phyloP scores from a whole-genome alignment of 2,797 vertebrate genomes.

The Clarias pachynema region DNA sequence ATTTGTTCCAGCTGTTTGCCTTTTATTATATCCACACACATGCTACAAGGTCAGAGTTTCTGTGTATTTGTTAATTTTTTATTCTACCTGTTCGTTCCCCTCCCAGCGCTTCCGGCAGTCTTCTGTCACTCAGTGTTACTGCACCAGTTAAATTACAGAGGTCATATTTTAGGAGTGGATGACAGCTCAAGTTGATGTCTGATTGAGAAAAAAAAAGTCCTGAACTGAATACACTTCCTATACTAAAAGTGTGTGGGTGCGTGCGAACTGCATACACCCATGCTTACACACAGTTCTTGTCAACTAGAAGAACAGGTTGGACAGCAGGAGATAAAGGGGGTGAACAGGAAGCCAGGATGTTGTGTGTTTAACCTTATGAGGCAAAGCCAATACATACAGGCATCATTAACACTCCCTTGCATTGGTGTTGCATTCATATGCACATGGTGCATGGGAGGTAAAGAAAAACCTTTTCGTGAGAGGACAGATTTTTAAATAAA shows the following conservation, averaged over 20 bases:
- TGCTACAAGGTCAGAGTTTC: conserved; percentile 29
- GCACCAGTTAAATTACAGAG: conserved; percentile 38
- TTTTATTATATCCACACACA: conserved; percentile 38
- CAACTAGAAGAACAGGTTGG: conserved; percentile 78
- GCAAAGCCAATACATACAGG: conserved; percentile 52
- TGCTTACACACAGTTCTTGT: conserved; percentile 60
- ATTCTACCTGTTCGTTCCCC: conserved; percentile 25
- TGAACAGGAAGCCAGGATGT: conserved; percentile 63
- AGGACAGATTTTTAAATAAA: background rate
- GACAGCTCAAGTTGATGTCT: conserved; percentile 39
- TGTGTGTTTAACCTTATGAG: conserved; percentile 72
- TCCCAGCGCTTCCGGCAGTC: conserved; percentile 23
- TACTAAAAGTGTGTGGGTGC: conserved; percentile 30
- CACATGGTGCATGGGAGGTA: background rate
- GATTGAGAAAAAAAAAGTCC: conserved; percentile 30
- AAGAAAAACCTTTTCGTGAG: conserved; percentile 33
- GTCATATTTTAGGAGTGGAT: conserved; percentile 36
- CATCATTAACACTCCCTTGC: conserved; percentile 34
- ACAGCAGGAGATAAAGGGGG: conserved; percentile 72
- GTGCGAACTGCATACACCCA: conserved; percentile 58
- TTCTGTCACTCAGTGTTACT: conserved; percentile 37
- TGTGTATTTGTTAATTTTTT: conserved; percentile 51
- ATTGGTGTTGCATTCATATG: background rate
- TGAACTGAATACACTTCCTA: conserved; percentile 38
- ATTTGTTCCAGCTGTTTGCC: conserved; percentile 59